A percentile compares a stretch with the other conserved stretches of the same genome.
Evolutionary conservation across 2,888 invertebrate genomes (phyloP).

Genomic region (Hipparchia sbordonii): DNA sequence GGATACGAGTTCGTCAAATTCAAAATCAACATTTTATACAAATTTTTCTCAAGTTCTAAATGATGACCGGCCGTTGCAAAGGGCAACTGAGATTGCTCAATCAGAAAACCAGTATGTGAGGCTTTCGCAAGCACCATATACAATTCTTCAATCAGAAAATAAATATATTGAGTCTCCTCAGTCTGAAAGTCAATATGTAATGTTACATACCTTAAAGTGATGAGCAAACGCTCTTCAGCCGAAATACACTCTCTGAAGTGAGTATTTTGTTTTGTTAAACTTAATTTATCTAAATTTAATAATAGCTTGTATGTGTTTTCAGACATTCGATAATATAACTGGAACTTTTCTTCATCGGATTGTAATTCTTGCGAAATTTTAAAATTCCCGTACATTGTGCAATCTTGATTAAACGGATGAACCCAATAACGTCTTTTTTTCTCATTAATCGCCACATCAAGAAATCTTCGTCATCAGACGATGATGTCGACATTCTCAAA

Average conservation of each 20-base stretch:
- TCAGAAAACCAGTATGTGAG: constrained; percentile 1
- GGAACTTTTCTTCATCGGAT: no score
- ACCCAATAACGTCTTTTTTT: no score
- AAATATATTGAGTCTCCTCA: not conserved
- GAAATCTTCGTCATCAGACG: no score
- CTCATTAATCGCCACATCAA: no score
- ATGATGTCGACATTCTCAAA: no score
- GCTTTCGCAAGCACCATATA: not conserved
- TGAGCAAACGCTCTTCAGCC: constrained; percentile 24
- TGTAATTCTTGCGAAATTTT: no score
- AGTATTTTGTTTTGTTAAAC: constrained; percentile 25
- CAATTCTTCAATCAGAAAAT: constrained; percentile 1
- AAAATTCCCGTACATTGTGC: no score
- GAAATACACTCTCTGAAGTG: constrained; percentile 25
- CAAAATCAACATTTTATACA: not conserved
- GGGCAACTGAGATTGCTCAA: not conserved
- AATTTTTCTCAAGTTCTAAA: not conserved
- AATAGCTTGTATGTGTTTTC: constrained; percentile 3
- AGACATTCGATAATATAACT: no score
- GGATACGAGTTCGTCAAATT: constrained; percentile 1
- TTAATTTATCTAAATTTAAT: constrained; percentile 21
- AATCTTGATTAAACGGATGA: no score
- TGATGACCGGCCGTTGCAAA: not conserved
- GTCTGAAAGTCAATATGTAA: constrained; percentile 11
- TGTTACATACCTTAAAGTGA: constrained; percentile 22